Base-by-base conservation (phyloP, 2,888 invertebrate species). In the Lacanobia wlatinum region DNA sequence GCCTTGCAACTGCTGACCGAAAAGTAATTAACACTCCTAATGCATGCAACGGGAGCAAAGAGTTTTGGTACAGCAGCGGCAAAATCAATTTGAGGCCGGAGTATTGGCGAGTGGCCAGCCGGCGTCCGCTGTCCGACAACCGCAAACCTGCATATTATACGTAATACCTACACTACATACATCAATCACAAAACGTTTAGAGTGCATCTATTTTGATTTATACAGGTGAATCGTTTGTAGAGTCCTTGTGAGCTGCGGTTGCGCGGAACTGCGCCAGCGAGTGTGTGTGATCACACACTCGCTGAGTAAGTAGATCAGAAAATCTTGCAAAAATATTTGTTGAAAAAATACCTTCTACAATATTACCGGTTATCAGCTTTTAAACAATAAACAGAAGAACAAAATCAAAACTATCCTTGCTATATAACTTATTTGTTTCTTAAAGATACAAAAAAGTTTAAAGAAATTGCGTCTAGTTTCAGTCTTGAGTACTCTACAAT, bases 51-150 rank as follows among this genome's bases (percentile, higher is more conserved):
- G 87, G 87, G 89, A 89, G 91, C 89, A 90, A 92, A 93, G 92
- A 93, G 91, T 93, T 92, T 92, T 88, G 88, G 88, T 90, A 91
- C 89, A 90, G 89, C 89, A 89, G 88, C 86, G 88, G 92, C 90
- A 92, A 93, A 95, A 95, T 95, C 95, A 95, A 95, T 95, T 95
- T 94, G 92, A 93, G 93, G 93, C 91, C 94, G 89, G 87, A 86
- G 87, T 88, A 90, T 93, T 95, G 95, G 95, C 95, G 79, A 74
- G 72, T 74, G 89, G 92, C 95, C 95, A 94, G 89, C 73, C 85
- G 75, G 84, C 87, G 85, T 88, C 88, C 91, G 87, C 85, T 88
- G 87, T 88, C 90, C 88, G 84, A 87, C 85, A 83, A 87, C 89
- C 90, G 86, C 91, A 87, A 89, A 90, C 88, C 89, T 91, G 88